Evolutionary conservation across 2,888 invertebrate genomes (phyloP).

Genomic region (Lasioglossum lativentre): DNA sequence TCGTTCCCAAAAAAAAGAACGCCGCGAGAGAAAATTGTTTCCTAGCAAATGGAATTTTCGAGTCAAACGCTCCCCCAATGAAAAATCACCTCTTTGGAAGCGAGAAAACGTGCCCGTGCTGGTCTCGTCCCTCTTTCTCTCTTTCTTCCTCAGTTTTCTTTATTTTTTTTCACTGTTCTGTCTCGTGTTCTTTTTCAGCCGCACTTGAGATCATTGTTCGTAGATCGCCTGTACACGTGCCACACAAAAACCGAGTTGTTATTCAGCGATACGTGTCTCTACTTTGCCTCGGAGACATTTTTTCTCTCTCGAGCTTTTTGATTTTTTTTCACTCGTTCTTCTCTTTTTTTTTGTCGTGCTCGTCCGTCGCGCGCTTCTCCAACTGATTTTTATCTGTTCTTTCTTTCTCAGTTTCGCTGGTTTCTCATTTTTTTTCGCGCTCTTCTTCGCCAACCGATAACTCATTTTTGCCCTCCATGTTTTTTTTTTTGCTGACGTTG

Average conservation of each 20-base stretch:
- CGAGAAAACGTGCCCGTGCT: slow-evolving; percentile 14
- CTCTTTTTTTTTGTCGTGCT: neutral
- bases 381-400: neutral
- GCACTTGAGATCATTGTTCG: slow-evolving; percentile 37
- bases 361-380: neutral
- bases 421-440: neutral
- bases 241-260: neutral
- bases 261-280: neutral
- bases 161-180: neutral
- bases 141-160: neutral
- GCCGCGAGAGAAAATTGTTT: neutral
- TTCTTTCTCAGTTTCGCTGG: neutral
- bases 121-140: slow-evolving; percentile 19
- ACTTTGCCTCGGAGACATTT: neutral
- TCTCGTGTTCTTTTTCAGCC: neutral
- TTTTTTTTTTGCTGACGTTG: slow-evolving; percentile 1
- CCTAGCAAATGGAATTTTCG: slow-evolving; percentile 30
- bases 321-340: neutral
- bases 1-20: neutral
- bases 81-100: slow-evolving; percentile 53
- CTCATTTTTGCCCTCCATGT: neutral
- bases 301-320: neutral
- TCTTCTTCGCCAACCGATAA: neutral
- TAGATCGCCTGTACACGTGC: neutral
- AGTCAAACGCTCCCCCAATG: slow-evolving; percentile 34